Conservation (phyloP, 2,888 invertebrate genomes). For the Eurytoma californica region DNA sequence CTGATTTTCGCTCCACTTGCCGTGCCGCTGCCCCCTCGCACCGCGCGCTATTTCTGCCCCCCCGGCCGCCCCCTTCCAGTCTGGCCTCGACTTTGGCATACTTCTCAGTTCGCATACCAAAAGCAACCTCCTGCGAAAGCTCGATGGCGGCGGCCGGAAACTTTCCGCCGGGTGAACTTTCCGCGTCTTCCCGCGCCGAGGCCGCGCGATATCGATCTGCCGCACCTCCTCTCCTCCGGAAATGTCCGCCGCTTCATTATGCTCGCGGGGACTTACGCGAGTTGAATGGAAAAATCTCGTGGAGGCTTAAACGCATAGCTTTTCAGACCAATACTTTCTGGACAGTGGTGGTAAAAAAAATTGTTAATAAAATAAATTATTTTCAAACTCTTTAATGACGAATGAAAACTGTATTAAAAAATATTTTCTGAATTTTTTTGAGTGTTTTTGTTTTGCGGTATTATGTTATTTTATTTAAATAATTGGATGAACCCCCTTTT, state of each 20-base stretch:
- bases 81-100: conserved; percentile 69
- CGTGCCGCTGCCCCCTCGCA: conserved; percentile 59
- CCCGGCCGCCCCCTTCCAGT: neutral
- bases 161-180: conserved; percentile 6
- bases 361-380: too few relatives aligned
- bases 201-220: neutral
- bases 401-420: too few relatives aligned
- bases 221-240: neutral
- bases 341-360: too few relatives aligned
- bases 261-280: too few relatives aligned
- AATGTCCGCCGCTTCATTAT: neutral
- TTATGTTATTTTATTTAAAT: too few relatives aligned
- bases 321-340: too few relatives aligned
- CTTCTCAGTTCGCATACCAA: conserved; percentile 65
- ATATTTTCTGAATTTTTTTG: too few relatives aligned
- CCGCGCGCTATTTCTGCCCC: neutral
- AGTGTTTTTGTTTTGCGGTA: too few relatives aligned
- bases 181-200: neutral
- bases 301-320: too few relatives aligned
- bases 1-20: conserved; percentile 72
- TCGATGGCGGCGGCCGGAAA: neutral
- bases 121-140: conserved; percentile 47
- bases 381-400: too few relatives aligned
- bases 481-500: too few relatives aligned
- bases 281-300: too few relatives aligned